Evolutionary conservation across 1,140 invertebrate genomes (phyloP), one percentile per base, ranked within the genome.

Genomic region (Formica selysi): DNA sequence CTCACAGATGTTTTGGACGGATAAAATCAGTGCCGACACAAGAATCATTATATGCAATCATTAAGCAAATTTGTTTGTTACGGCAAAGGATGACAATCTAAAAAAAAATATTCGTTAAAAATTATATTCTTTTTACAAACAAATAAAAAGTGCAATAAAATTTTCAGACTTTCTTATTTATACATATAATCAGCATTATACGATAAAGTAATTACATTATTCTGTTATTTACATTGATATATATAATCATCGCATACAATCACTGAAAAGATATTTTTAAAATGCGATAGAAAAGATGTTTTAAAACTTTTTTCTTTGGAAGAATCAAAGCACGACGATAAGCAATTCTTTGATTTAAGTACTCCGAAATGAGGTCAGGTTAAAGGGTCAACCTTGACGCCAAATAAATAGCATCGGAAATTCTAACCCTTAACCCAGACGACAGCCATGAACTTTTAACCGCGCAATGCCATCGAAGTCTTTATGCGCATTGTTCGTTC

Each of bases 371-470:
- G 4, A 44, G 61, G 54, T 86, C 81, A 76, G 32, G 11, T 54
- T 57, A 81, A 64, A 70, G 85, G 65, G n/a, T 83, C 85, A 90
- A 91, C 91, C 92, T 93, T 94, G 92, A 88, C 87, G 91, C 86
- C 76, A 90, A 92, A 93, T 67, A 86, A 92, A 87, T 88, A 87
- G 65, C 88, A 91, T 92, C 93, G 93, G 93, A 94, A 93, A 93
- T 93, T 83, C 86, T 93, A 93, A 94, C 93, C 93, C 91, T 87
- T 93, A 92, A 93, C 92, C 92, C 90, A 86, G 79, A 81, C 84
- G 84, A 88, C 87, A 94, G 89, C 89, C 92, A 86, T 94, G 93
- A 94, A 94, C 93, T 70, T 26, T 93, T 87, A 87, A 81, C 80
- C 88, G 85, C 90, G 86, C 71, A 68, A 74, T 86, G 68, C 68